Base-by-base conservation (phyloP, 2,797 vertebrate genomes). In the Sebastes oblongus region DNA sequence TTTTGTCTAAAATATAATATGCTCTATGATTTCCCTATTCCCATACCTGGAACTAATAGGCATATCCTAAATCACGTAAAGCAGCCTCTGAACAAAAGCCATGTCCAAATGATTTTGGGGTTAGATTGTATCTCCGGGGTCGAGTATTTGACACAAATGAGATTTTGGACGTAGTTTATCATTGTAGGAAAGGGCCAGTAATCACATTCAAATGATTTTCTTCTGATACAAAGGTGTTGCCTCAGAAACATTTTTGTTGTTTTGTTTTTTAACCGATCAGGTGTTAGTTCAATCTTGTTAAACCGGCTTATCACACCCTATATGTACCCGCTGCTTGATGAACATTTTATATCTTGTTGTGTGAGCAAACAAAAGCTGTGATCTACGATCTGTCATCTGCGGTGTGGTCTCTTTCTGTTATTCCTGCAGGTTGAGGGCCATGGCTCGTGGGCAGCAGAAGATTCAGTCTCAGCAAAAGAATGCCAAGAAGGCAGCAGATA, bases 401-500 rank as follows among this genome's bases (percentile, higher is more conserved):
- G 1, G n/a, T 7, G 6, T 34, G 20, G 29, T 27, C 1, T 78
- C 0, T 39, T 6, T 25, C 14, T 11, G 1, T 69, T 7, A 0
- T 56, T 32, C 20, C n/a, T 56, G 11, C 77, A 91, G 90, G 85
- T 84, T 81, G 86, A 93, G 91, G 86, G 90, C 88, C 91, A 97
- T 97, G 96, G 96, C 96, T 95, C 96, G 96, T 39, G 96, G 96
- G 85, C 96, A 97, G 89, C 96, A 97, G 91, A 97, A 97, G 94
- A 96, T 97, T 83, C 96, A 97, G 86, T 94, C 96, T 75, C 96
- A 97, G 90, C 96, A 97, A 72, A 97, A 97, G 86, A 96, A 96
- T 52, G 96, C 96, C 72, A 97, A 97, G 91, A 96, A 96, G 88
- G 95, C 95, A 70, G 96, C 96, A 0, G 96, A 97, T 66, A 97